Percentiles rank a stretch among this genome's conserved stretches.
These are phyloP conservation scores for Pachycephus smyrnensis DNA, from an alignment of 2,888 invertebrate species.

Conservation along the genomic window DNA sequence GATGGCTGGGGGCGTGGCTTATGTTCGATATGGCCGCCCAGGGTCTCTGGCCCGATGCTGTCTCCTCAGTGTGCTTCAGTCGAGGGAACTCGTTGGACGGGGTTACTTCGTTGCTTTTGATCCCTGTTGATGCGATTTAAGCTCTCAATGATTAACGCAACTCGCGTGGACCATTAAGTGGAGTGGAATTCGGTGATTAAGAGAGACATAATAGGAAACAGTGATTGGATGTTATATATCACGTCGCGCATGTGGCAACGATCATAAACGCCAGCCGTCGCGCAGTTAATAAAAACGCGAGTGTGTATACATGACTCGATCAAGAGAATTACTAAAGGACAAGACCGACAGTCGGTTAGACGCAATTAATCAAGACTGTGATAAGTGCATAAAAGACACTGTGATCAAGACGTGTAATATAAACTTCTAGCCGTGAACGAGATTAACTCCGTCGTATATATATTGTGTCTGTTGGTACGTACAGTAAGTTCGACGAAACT, in stretches of 20 bases:
- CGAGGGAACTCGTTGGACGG: conserved; percentile 55
- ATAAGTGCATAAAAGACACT: neutral
- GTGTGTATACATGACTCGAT: neutral
- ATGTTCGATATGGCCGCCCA: conserved; percentile 62
- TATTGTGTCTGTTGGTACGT: neutral
- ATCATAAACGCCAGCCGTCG: neutral
- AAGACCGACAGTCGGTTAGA: neutral
- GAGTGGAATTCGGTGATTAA: neutral
- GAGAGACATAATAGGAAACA: neutral
- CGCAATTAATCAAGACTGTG: neutral
- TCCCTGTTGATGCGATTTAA: neutral
- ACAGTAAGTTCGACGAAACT: neutral
- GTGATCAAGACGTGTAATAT: neutral
- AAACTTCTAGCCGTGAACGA: neutral
- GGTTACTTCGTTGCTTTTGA: conserved; percentile 13
- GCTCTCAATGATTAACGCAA: neutral
- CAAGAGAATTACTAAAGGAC: neutral
- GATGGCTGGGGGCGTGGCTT: conserved; percentile 46
- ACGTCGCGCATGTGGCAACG: neutral
- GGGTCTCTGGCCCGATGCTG: conserved; percentile 35
- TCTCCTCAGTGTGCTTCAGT: conserved; percentile 50
- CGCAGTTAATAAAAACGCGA: neutral
- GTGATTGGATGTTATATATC: neutral
- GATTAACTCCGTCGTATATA: neutral
- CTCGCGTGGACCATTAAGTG: neutral